These are phyloP conservation scores for Plecotus auritus DNA, from an alignment of 2,113 vertebrate genomes.

Conservation along the genomic window DNA sequence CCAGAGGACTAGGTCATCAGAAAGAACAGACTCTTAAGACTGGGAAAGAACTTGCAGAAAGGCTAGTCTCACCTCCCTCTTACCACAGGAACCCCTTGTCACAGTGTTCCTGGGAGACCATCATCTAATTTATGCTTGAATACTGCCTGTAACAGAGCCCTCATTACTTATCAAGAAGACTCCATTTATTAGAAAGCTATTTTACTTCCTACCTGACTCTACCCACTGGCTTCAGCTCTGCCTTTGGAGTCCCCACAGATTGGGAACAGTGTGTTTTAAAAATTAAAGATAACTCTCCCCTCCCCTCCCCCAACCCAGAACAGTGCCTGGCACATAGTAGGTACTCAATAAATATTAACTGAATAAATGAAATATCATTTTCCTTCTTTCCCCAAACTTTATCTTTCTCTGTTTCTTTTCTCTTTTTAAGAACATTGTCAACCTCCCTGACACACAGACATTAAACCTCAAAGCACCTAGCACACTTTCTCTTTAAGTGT, in stretches of 20 bases:
- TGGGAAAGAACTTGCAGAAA: background rate
- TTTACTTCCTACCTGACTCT: conserved; percentile 3
- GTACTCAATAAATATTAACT: background rate
- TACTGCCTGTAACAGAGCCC: background rate
- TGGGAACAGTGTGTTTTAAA: conserved; percentile 12
- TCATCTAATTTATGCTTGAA: background rate
- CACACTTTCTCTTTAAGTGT: background rate
- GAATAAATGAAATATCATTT: background rate
- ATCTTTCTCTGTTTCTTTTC: background rate
- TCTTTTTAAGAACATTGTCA: background rate
- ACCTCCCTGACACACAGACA: background rate
- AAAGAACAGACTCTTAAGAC: conserved; percentile 17
- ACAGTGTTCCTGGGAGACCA: background rate
- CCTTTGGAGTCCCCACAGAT: background rate
- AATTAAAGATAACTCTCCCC: conserved; percentile 24
- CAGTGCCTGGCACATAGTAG: background rate
- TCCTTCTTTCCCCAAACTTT: background rate
- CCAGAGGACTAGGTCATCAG: conserved; percentile 29
- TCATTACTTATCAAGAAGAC: background rate
- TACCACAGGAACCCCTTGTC: background rate
- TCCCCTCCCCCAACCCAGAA: background rate
- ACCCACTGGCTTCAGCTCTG: conserved; percentile 14
- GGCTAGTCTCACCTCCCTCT: background rate
- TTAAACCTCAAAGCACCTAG: background rate
- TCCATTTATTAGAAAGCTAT: background rate